phyloP scores from a whole-genome alignment of 2,888 invertebrate genomes.

The Drosophila trichaetosa region DNA sequence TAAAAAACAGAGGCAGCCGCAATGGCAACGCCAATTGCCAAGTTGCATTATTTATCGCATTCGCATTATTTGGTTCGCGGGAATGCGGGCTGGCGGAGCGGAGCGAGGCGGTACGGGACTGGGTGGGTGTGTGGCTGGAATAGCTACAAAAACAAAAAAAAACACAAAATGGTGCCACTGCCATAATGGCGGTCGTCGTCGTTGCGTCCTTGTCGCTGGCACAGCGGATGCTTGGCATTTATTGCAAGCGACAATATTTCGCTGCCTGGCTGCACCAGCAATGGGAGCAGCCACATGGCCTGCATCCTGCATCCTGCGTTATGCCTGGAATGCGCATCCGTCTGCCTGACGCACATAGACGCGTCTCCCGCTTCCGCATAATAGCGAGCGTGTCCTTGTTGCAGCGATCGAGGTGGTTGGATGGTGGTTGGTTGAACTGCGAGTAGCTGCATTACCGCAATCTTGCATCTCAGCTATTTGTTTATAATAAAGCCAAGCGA shows the following conservation, averaged over 20 bases:
- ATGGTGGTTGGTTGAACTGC: background rate
- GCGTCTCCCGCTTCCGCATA: slow-evolving; percentile 32
- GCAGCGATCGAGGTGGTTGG: slow-evolving; percentile 16
- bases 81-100: background rate
- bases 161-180: slow-evolving; percentile 69
- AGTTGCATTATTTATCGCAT: slow-evolving; percentile 75
- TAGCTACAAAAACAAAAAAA: slow-evolving; percentile 41
- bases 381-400: slow-evolving; percentile 59
- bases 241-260: slow-evolving; percentile 80
- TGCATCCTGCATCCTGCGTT: slow-evolving; percentile 11
- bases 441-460: slow-evolving; percentile 17
- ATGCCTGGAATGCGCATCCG: slow-evolving; percentile 43
- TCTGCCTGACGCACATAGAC: slow-evolving; percentile 42
- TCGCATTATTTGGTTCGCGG: slow-evolving; percentile 59
- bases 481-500: slow-evolving; percentile 68
- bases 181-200: slow-evolving; percentile 69
- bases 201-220: slow-evolving; percentile 52
- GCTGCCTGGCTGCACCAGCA: slow-evolving; percentile 56
- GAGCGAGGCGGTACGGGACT: background rate
- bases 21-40: slow-evolving; percentile 64
- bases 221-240: slow-evolving; percentile 80
- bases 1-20: slow-evolving; percentile 52
- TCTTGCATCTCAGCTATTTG: slow-evolving; percentile 59
- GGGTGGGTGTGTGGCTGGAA: slow-evolving; percentile 3
- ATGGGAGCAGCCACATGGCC: slow-evolving; percentile 28